A percentile compares a stretch with the other conserved stretches of the same genome.
phyloP scores from a whole-genome alignment of 2,888 invertebrate genomes.

The Epinotia ramella region DNA sequence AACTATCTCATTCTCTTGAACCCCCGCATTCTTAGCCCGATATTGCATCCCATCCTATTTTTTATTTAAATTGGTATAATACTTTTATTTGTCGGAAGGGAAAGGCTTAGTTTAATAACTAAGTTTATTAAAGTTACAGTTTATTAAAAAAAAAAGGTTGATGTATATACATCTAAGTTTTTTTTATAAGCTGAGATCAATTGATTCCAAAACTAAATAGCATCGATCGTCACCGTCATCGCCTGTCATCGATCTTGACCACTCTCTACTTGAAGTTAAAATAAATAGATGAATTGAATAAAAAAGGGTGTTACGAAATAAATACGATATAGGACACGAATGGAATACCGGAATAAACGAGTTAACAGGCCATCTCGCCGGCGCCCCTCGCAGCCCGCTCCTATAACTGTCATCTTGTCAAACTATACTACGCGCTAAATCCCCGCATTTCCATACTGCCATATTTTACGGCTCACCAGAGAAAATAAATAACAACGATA shows the following conservation, averaged over 20 bases:
- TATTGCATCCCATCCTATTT: constrained; percentile 58
- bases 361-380: constrained; percentile 64
- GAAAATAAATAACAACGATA: constrained; percentile 83
- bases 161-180: too few relatives aligned
- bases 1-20: constrained; percentile 59
- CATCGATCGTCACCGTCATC: too few relatives aligned
- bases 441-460: constrained; percentile 81
- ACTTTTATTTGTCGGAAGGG: background rate
- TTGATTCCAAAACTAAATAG: too few relatives aligned
- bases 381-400: constrained; percentile 54
- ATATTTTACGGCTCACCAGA: constrained; percentile 81
- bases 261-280: background rate
- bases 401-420: constrained; percentile 84
- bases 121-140: too few relatives aligned
- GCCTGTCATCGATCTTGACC: background rate
- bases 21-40: constrained; percentile 59
- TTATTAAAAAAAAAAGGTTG: too few relatives aligned
- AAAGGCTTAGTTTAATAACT: background rate
- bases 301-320: constrained; percentile 38
- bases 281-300: background rate
- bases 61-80: constrained; percentile 3
- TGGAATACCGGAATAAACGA: constrained; percentile 70
- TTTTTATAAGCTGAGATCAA: too few relatives aligned
- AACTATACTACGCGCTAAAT: constrained; percentile 76
- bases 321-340: constrained; percentile 55